phyloP scores from a whole-genome alignment of 2,797 vertebrate species.

The Heteromormyrus szaboi region DNA sequence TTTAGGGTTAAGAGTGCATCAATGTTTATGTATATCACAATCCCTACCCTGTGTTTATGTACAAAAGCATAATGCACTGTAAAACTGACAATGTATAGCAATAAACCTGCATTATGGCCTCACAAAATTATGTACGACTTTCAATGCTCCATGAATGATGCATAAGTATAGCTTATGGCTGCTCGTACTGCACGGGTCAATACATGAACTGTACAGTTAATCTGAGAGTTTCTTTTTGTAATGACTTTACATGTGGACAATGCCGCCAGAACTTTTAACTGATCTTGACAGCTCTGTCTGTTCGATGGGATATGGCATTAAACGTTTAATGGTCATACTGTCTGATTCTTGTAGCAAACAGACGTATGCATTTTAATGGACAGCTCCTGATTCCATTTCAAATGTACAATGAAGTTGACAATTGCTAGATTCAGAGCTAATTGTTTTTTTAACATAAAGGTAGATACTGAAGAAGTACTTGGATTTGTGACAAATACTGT shows the following conservation, averaged over 20 bases:
- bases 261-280: neutral
- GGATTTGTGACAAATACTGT: conserved; percentile 35
- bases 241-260: neutral
- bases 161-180: conserved; percentile 46
- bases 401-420: conserved; percentile 61
- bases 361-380: neutral
- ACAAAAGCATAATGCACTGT: conserved; percentile 36
- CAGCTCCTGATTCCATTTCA: conserved; percentile 45
- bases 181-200: conserved; percentile 48
- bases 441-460: conserved; percentile 3
- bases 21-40: conserved; percentile 6
- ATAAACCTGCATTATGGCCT: conserved; percentile 25
- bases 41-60: conserved; percentile 17
- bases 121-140: conserved; percentile 33
- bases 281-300: neutral
- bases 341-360: neutral
- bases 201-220: conserved; percentile 41
- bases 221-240: conserved; percentile 30
- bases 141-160: conserved; percentile 3
- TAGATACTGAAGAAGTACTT: conserved; percentile 21
- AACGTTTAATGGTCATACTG: conserved; percentile 1
- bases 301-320: neutral
- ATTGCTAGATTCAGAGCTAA: conserved; percentile 36
- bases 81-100: conserved; percentile 43
- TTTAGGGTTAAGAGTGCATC: neutral